Evolutionary conservation across 2,113 vertebrate species (phyloP).

Genomic region (Sialia sialis): DNA sequence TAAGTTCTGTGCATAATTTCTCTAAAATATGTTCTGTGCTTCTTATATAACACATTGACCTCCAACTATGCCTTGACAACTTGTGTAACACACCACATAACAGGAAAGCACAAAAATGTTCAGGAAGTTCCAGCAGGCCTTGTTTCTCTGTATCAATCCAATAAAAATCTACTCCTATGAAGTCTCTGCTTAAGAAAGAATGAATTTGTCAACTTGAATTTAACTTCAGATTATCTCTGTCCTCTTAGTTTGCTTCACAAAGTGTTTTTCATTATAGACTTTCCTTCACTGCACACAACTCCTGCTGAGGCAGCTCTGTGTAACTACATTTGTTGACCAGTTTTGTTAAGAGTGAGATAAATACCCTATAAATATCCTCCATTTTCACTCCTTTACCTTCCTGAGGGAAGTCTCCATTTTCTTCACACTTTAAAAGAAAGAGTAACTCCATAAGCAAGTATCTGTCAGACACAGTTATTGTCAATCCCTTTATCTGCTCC

Average conservation of each 20-base stretch:
- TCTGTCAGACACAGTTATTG: not conserved
- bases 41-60: not conserved
- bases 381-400: not conserved
- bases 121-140: not conserved
- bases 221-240: not conserved
- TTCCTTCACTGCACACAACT: not conserved
- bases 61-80: not conserved
- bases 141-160: not conserved
- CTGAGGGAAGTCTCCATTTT: not conserved
- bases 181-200: not conserved
- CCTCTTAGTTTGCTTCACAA: not conserved
- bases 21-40: not conserved
- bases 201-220: not conserved
- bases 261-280: rapidly evolving
- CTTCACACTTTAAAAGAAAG: not conserved
- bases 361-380: not conserved
- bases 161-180: not conserved
- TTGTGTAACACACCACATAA: not conserved
- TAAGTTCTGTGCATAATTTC: not conserved
- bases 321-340: not conserved
- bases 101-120: not conserved
- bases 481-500: not conserved
- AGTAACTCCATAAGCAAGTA: not conserved
- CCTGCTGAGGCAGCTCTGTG: not conserved
- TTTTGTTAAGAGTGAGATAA: not conserved